These are phyloP conservation scores for Umimayanthus chanpuru DNA, from an alignment of 92 coral and sea anemone species.

Conservation along the genomic window DNA sequence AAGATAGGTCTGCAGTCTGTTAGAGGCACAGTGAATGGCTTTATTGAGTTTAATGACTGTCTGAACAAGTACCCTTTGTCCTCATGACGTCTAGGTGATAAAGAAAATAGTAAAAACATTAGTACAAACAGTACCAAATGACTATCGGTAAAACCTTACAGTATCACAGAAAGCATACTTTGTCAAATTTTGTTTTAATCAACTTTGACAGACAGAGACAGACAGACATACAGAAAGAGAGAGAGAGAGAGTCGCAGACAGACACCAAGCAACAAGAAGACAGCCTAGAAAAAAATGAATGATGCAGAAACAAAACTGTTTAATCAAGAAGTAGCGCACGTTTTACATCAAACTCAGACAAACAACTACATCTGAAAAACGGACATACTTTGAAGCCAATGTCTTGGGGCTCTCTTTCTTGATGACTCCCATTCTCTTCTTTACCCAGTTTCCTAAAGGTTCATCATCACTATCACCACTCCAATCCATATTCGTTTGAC, in stretches of 20 bases:
- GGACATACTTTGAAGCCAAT: conserved; percentile 9
- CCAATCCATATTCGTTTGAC: not conserved
- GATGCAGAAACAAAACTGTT: not conserved
- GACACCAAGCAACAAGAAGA: not conserved
- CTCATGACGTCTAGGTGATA: not conserved
- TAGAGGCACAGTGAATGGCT: conserved; percentile 12
- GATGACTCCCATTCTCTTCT: not conserved
- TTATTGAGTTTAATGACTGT: conserved; percentile 29
- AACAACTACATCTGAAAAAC: not conserved
- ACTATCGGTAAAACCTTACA: not conserved
- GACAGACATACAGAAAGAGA: not conserved
- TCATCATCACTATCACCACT: conserved; percentile 24
- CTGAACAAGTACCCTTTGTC: conserved; percentile 40
- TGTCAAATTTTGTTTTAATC: not conserved
- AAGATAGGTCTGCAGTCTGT: not conserved
- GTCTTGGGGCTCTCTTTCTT: not conserved
- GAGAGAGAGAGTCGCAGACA: not conserved
- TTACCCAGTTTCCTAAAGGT: conserved; percentile 29
- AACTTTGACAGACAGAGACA: not conserved
- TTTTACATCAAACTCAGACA: not conserved
- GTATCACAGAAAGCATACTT: not conserved
- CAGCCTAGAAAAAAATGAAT: not conserved
- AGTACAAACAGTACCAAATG: not conserved
- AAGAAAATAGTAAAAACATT: not conserved
- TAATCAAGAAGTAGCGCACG: not conserved